Base-by-base conservation (phyloP, 2,888 invertebrate species). In the Panopea generosa region DNA sequence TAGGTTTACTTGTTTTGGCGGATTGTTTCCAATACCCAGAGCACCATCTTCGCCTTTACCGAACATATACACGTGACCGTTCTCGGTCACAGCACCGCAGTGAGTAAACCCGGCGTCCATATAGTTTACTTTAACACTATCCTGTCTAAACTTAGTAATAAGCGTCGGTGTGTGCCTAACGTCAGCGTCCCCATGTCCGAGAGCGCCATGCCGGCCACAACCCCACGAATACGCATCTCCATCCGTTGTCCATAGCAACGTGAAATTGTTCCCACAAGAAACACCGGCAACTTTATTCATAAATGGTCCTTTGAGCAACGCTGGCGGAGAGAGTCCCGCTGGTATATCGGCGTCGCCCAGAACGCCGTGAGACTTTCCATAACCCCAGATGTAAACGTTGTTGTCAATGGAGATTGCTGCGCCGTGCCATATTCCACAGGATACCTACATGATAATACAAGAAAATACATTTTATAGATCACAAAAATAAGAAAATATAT, bases 381-480 rank as follows among this genome's bases (percentile, higher is more conserved):
- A 86, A 1, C 89, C 89, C 89, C 89, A 89, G 1, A 77, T 70
- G 68, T 78, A 84, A 47, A 88, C 55, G 9, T 83, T 62, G 6
- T 83, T 77, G 16, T 75, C 67, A 2, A 47, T 59, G 0, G 84
- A 74, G 18, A 87, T 68, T 2, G 87, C 86, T 22, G 84, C 85
- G 7, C 84, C 86, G 73, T 89, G 89, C 89, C 88, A 89, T 16
- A 82, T 82, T 4, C 89, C 89, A 66, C 85, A 84, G 0, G 88
- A 83, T 18, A 88, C 74, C 89, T 89, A 75, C 2, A 38, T 33
- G 6, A 18, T n/a, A n/a, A n/a, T n/a, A n/a, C n/a, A n/a, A n/a
- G n/a, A n/a, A 1, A 20, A 2, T 9, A 22, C 6, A 18, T 52
- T 18, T 18, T 14, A 18, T 1, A 52, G 1, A 24, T 52, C 14